These are phyloP conservation scores for Drosophila koepferae DNA, from an alignment of 2,888 invertebrate species.

Conservation along the genomic window DNA sequence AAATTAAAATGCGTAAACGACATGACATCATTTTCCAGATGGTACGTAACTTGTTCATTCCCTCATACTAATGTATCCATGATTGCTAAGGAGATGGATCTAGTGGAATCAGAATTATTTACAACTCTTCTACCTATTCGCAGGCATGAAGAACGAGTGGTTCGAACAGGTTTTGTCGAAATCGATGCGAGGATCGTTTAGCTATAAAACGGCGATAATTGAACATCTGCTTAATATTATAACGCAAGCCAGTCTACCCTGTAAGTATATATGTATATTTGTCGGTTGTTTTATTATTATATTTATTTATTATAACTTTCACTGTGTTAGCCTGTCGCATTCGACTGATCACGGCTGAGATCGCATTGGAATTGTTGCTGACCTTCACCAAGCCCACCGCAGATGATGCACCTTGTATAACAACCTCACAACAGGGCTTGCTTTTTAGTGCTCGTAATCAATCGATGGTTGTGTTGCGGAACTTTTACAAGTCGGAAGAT, in stretches of 20 bases:
- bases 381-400: conserved; percentile 86
- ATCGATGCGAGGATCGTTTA: conserved; percentile 87
- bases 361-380: conserved; percentile 92
- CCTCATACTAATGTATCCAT: conserved; percentile 41
- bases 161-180: conserved; percentile 91
- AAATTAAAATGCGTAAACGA: conserved; percentile 39
- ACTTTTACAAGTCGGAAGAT: conserved; percentile 98
- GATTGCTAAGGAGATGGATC: background rate
- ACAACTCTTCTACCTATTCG: background rate
- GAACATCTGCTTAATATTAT: conserved; percentile 94
- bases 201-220: conserved; percentile 93
- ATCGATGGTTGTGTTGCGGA: conserved; percentile 93
- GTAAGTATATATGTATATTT: conserved; percentile 84
- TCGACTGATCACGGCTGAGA: conserved; percentile 95
- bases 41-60: conserved; percentile 76
- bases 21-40: conserved; percentile 69
- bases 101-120: conserved; percentile 56
- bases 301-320: background rate
- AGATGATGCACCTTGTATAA: conserved; percentile 79
- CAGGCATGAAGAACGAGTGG: conserved; percentile 93
- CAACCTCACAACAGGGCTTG: conserved; percentile 86
- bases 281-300: background rate
- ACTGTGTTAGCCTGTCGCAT: conserved; percentile 90
- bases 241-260: conserved; percentile 93
- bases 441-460: conserved; percentile 91